These are phyloP conservation scores for Dascyllus trimaculatus DNA, from an alignment of 2,113 vertebrate species.

Conservation along the genomic window DNA sequence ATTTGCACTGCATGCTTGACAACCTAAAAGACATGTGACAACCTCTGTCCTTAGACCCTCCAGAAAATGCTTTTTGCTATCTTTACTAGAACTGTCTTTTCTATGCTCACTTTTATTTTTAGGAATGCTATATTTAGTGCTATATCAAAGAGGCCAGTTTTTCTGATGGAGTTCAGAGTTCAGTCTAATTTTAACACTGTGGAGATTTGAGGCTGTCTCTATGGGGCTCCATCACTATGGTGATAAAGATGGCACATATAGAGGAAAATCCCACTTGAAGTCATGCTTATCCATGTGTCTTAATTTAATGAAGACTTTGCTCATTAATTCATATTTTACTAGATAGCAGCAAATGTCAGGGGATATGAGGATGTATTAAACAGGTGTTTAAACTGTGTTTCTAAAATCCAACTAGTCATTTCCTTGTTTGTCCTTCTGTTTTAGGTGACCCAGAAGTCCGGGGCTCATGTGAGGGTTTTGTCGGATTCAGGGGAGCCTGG, in stretches of 20 bases:
- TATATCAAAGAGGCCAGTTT: neutral
- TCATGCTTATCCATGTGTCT: no score
- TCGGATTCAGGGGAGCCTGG: constrained; percentile 60
- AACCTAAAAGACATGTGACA: no score
- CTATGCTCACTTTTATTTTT: neutral
- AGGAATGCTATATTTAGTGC: neutral
- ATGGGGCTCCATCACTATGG: neutral
- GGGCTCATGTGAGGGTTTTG: constrained; percentile 82
- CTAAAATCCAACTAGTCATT: neutral
- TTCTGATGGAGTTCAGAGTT: neutral
- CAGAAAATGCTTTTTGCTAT: no score
- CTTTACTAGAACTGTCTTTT: no score
- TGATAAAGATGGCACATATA: no score
- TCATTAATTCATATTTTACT: neutral
- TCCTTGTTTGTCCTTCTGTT: neutral
- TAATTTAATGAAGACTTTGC: neutral
- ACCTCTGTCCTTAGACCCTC: no score
- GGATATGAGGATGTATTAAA: neutral
- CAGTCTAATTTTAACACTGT: neutral
- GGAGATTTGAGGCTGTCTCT: neutral
- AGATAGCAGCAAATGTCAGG: neutral
- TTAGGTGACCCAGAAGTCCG: constrained; percentile 88
- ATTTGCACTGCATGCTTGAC: no score
- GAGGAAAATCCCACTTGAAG: no score
- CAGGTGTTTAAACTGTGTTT: neutral